These are phyloP conservation scores for Phaethornis superciliosus DNA, from an alignment of 2,113 vertebrate genomes.

Conservation along the genomic window DNA sequence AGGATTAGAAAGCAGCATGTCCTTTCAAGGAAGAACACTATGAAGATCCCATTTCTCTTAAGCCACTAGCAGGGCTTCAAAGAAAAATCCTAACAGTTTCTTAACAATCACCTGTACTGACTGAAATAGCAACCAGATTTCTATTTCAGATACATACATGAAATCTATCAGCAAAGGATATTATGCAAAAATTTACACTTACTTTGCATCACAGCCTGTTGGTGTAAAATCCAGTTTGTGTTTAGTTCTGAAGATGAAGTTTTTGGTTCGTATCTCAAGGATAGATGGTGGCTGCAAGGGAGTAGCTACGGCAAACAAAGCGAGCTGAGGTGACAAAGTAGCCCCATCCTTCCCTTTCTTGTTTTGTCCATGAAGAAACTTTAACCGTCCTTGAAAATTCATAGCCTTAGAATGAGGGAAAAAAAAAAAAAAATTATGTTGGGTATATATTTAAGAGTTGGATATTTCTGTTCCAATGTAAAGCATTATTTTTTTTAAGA, in stretches of 20 bases:
- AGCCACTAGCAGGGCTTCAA: not conserved
- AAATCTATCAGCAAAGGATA: not conserved
- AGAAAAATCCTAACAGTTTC: not conserved
- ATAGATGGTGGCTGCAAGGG: conserved; percentile 86
- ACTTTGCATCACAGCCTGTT: conserved; percentile 85
- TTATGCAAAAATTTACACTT: conserved; percentile 37
- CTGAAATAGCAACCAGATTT: not conserved
- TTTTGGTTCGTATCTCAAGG: conserved; percentile 87
- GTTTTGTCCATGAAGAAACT: conserved; percentile 87
- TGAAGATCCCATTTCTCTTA: not conserved
- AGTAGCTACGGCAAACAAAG: conserved; percentile 84
- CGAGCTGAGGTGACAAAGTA: conserved; percentile 79
- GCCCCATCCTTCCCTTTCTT: conserved; percentile 82
- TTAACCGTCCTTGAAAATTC: conserved; percentile 87
- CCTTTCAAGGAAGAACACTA: not conserved
- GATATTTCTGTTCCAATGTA: not conserved
- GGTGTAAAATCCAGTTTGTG: conserved; percentile 90
- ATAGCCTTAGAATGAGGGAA: conserved; percentile 76
- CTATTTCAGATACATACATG: not conserved
- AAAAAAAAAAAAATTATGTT: not conserved
- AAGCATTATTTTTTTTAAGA: not conserved
- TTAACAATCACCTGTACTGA: not conserved
- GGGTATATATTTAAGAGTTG: not conserved
- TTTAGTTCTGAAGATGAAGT: conserved; percentile 87
- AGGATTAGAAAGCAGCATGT: not conserved